Percentiles rank a stretch among this genome's conserved stretches.
Conservation (phyloP, 2,888 invertebrate genomes). For the Candidula unifasciata region DNA sequence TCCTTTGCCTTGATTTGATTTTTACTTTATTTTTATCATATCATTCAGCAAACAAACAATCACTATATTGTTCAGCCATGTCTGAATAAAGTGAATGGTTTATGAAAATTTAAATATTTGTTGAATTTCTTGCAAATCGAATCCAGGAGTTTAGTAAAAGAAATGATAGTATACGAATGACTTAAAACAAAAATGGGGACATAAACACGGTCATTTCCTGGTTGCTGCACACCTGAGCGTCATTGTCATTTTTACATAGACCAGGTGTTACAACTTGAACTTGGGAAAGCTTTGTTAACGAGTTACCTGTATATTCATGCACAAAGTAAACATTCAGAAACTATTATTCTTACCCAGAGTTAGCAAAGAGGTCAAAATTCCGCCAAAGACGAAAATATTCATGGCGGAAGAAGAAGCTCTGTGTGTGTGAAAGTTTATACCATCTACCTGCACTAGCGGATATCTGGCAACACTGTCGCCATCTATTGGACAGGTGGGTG, state of each 20-base stretch:
- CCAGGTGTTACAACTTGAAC: too few species aligned
- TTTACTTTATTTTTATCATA: too few species aligned
- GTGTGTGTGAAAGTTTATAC: background rate
- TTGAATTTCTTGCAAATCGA: too few species aligned
- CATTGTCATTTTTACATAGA: background rate
- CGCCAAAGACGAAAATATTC: conserved; percentile 28
- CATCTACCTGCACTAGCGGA: background rate
- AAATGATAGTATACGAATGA: too few species aligned
- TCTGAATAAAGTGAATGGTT: too few species aligned
- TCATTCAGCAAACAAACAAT: too few species aligned
- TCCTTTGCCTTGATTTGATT: too few species aligned
- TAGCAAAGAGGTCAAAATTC: conserved; percentile 17
- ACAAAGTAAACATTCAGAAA: background rate
- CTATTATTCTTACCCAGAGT: conserved; percentile 4
- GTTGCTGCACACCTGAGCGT: conserved; percentile 1
- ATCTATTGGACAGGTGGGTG: conserved; percentile 44
- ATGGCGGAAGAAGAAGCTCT: background rate
- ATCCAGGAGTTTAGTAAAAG: too few species aligned
- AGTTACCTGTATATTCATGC: too few species aligned
- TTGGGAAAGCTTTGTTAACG: background rate
- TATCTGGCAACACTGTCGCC: conserved; percentile 23
- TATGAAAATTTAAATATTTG: too few species aligned
- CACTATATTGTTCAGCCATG: too few species aligned
- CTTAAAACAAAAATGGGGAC: too few species aligned
- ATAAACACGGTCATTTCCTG: conserved; percentile 40